Evolutionary conservation across 2,888 invertebrate species (phyloP).

Genomic region (Prosapia bicincta): DNA sequence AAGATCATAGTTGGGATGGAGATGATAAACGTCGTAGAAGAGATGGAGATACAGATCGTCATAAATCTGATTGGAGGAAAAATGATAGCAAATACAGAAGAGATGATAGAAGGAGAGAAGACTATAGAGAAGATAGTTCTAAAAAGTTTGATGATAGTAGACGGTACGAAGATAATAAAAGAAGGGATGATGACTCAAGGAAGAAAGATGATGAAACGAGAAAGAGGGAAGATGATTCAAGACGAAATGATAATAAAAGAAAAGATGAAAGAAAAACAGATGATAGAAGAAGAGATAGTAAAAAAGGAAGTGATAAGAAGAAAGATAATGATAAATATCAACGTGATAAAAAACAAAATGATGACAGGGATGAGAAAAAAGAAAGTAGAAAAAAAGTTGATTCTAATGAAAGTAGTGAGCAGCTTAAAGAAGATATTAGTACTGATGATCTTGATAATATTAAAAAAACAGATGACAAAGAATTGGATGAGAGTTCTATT

Average conservation of each 20-base stretch:
- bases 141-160: slow-evolving; percentile 4
- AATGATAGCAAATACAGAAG: slow-evolving; percentile 16
- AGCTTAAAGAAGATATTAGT: slow-evolving; percentile 4
- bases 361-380: slow-evolving; percentile 5
- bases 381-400: slow-evolving; percentile 2
- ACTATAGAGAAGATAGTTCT: slow-evolving; percentile 10
- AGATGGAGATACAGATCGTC: slow-evolving; percentile 11
- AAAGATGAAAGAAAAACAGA: slow-evolving; percentile 26
- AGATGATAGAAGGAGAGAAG: slow-evolving; percentile 17
- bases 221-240: slow-evolving; percentile 9
- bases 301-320: slow-evolving; percentile 12
- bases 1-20: slow-evolving; percentile 24
- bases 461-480: background rate
- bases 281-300: slow-evolving; percentile 28
- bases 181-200: slow-evolving; percentile 19
- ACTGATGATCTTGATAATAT: background rate
- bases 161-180: slow-evolving; percentile 19
- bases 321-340: slow-evolving; percentile 17
- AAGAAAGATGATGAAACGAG: slow-evolving; percentile 26
- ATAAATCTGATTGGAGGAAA: slow-evolving; percentile 25
- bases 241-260: slow-evolving; percentile 10
- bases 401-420: background rate
- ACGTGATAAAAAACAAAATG: slow-evolving; percentile 7
- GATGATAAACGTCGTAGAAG: slow-evolving; percentile 24
- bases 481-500: background rate